Percentiles rank a stretch among this genome's conserved stretches.
Evolutionary conservation across 1,140 invertebrate genomes (phyloP).

Genomic region (Tetraneura akinire): DNA sequence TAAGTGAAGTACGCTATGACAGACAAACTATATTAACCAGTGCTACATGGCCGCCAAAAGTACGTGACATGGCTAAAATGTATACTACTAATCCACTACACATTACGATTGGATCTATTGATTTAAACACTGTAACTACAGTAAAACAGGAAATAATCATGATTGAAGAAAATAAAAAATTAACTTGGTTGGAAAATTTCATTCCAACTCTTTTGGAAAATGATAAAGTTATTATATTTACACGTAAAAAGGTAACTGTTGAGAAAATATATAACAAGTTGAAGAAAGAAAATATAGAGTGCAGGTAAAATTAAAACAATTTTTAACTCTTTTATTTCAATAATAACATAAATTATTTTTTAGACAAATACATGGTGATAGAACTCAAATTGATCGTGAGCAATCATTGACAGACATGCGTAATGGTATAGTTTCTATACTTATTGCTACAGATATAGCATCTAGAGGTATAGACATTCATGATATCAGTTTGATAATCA

Average conservation of each 20-base stretch:
- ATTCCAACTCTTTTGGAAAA: neutral
- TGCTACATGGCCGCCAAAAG: slow-evolving; percentile 86
- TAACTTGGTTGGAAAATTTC: slow-evolving; percentile 60
- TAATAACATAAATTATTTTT: neutral
- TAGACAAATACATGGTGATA: slow-evolving; percentile 78
- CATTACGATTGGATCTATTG: slow-evolving; percentile 83
- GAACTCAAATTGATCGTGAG: slow-evolving; percentile 83
- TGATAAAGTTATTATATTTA: slow-evolving; percentile 31
- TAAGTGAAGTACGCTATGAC: slow-evolving; percentile 76
- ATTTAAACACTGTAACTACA: slow-evolving; percentile 80
- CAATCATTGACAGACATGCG: slow-evolving; percentile 81
- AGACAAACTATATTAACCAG: slow-evolving; percentile 85
- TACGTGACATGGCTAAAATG: slow-evolving; percentile 67
- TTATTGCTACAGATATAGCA: slow-evolving; percentile 93
- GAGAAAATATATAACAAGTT: neutral
- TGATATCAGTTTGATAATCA: slow-evolving; percentile 72
- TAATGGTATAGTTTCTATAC: slow-evolving; percentile 71
- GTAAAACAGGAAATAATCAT: slow-evolving; percentile 77
- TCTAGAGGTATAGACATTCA: slow-evolving; percentile 75
- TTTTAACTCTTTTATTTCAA: too few species aligned
- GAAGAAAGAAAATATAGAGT: neutral
- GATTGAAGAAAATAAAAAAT: slow-evolving; percentile 72
- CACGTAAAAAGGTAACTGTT: slow-evolving; percentile 1
- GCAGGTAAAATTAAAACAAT: slow-evolving; percentile 1
- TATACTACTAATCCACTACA: slow-evolving; percentile 88